Percentiles rank a stretch among this genome's conserved stretches.
Conservation (phyloP, 1,140 invertebrate species). For the Cardiocondyla obscurior region DNA sequence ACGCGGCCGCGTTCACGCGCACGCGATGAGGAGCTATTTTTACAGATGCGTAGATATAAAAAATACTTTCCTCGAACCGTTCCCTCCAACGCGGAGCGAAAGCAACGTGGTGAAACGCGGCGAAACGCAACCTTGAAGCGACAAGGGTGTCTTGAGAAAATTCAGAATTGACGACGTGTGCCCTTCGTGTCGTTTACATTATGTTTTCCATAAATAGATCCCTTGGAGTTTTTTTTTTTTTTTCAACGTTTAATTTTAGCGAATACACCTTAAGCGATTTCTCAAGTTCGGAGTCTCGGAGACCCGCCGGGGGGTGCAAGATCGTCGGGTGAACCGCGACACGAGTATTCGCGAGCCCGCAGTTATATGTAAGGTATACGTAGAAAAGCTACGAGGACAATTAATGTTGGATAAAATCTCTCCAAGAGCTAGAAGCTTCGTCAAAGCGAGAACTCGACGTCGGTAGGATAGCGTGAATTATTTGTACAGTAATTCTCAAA, state of each 20-base stretch:
- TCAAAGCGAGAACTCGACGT: slow-evolving; percentile 72
- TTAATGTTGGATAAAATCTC: slow-evolving; percentile 68
- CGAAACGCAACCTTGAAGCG: neutral
- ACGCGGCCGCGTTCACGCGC: slow-evolving; percentile 22
- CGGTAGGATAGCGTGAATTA: slow-evolving; percentile 63
- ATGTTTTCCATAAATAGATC: neutral
- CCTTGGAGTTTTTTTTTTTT: too few relatives aligned
- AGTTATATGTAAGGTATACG: slow-evolving; percentile 67
- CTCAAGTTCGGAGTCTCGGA: neutral
- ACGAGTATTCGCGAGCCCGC: slow-evolving; percentile 67
- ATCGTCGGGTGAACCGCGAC: slow-evolving; percentile 66
- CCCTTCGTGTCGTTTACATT: neutral
- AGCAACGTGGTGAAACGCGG: slow-evolving; percentile 13
- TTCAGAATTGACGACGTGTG: slow-evolving; percentile 13
- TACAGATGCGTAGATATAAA: slow-evolving; percentile 22
- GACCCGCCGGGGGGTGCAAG: slow-evolving; percentile 43
- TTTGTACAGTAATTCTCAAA: slow-evolving; percentile 77
- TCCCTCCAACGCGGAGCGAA: neutral
- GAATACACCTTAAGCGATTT: slow-evolving; percentile 6
- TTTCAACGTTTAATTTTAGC: slow-evolving; percentile 27
- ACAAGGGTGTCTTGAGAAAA: neutral
- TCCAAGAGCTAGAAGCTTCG: slow-evolving; percentile 72
- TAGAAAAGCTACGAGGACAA: slow-evolving; percentile 70
- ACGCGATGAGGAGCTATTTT: slow-evolving; percentile 2
- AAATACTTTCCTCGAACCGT: slow-evolving; percentile 5